Conservation (phyloP, 2,888 invertebrate species). For the Tetropium fuscum region DNA sequence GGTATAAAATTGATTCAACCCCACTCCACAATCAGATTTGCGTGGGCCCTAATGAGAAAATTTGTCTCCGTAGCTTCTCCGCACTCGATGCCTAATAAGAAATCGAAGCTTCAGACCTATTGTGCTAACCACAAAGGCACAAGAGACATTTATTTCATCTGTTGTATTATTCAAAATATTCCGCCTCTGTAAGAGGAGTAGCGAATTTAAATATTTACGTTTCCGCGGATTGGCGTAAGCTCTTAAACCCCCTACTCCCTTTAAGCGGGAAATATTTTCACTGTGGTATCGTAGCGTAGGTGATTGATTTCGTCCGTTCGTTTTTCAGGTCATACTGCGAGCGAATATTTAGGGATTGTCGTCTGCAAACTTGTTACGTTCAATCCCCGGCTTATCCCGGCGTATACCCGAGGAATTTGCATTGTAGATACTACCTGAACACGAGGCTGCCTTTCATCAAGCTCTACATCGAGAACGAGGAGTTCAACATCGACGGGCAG, state of each 20-base stretch:
- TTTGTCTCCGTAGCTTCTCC: neutral
- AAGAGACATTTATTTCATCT: slow-evolving; percentile 36
- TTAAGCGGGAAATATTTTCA: slow-evolving; percentile 11
- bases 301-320: slow-evolving; percentile 23
- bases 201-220: slow-evolving; percentile 44
- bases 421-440: slow-evolving; percentile 92
- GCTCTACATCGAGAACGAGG: slow-evolving; percentile 92
- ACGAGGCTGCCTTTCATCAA: slow-evolving; percentile 91
- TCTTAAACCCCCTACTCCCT: slow-evolving; percentile 14
- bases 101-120: slow-evolving; percentile 9
- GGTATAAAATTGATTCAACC: too few relatives aligned
- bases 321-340: slow-evolving; percentile 85
- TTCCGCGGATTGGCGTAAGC: slow-evolving; percentile 23
- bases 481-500: slow-evolving; percentile 94
- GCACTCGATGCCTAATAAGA: slow-evolving; percentile 5
- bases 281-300: slow-evolving; percentile 15
- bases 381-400: slow-evolving; percentile 95
- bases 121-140: slow-evolving; percentile 4
- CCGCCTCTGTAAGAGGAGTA: slow-evolving; percentile 31
- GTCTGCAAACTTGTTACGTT: slow-evolving; percentile 92
- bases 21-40: too few relatives aligned
- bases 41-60: neutral
- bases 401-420: slow-evolving; percentile 89
- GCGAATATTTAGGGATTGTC: slow-evolving; percentile 87
- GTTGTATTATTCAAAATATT: slow-evolving; percentile 38